These are phyloP conservation scores for Anolis apletophallus DNA, from an alignment of 2,797 vertebrate species.

Conservation along the genomic window DNA sequence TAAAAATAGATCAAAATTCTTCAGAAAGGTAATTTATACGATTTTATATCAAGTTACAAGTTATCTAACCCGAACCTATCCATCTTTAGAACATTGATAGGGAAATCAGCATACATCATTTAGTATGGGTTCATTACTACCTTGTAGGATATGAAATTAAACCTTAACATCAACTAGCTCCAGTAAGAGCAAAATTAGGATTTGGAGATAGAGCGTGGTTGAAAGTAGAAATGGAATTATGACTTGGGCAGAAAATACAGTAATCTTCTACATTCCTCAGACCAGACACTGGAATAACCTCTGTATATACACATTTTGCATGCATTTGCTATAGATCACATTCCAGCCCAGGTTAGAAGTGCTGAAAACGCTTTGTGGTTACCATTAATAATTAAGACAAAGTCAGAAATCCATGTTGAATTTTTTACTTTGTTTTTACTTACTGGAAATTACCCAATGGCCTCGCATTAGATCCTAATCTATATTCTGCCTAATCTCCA, in stretches of 20 bases:
- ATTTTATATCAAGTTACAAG: too few species aligned
- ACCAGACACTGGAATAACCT: neutral
- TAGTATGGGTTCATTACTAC: too few species aligned
- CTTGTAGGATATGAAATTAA: too few species aligned
- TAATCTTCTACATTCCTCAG: neutral
- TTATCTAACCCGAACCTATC: too few species aligned
- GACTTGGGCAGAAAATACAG: neutral
- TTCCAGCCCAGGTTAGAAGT: neutral
- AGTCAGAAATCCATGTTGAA: neutral
- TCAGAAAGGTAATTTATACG: too few species aligned
- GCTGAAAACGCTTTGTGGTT: neutral
- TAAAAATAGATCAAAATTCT: too few species aligned
- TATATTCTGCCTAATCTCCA: neutral
- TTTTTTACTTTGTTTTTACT: too few species aligned
- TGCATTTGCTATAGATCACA: neutral
- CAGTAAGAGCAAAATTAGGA: neutral
- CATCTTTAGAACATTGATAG: neutral
- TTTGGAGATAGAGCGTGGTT: neutral
- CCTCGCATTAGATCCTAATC: neutral
- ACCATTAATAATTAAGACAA: neutral
- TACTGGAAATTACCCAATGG: neutral
- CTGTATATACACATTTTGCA: neutral
- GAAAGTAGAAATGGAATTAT: neutral
- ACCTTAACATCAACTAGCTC: neutral
- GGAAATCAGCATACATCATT: neutral